A percentile compares a stretch with the other conserved stretches of the same genome.
Evolutionary conservation across 2,888 invertebrate genomes (phyloP).

Genomic region (Melanotus villosus): DNA sequence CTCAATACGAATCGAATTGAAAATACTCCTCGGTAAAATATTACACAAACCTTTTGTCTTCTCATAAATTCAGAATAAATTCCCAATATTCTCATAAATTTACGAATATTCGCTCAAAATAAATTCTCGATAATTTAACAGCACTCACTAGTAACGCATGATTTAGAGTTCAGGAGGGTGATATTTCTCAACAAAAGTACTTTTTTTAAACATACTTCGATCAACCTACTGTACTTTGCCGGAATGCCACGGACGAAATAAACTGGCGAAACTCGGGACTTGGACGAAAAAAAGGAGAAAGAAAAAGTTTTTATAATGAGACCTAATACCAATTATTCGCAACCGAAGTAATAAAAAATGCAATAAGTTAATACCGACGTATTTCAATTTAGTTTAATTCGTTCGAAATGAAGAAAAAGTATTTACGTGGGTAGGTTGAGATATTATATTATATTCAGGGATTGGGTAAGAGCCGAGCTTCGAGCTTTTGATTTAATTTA

Average conservation of each 20-base stretch:
- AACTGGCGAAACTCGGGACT: too few species aligned
- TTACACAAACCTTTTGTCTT: constrained; percentile 18
- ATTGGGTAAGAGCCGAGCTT: constrained; percentile 59
- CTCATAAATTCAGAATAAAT: constrained; percentile 26
- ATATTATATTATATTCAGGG: constrained; percentile 65
- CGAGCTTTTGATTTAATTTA: constrained; percentile 68
- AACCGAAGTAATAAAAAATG: constrained; percentile 56
- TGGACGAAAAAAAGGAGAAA: neutral
- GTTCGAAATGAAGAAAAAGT: constrained; percentile 66
- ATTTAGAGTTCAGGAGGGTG: constrained; percentile 28
- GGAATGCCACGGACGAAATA: too few species aligned
- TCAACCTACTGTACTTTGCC: neutral
- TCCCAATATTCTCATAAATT: constrained; percentile 26
- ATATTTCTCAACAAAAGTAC: constrained; percentile 23
- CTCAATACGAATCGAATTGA: too few species aligned
- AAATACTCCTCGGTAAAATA: too few species aligned
- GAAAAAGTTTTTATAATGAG: constrained; percentile 23
- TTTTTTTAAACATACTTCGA: neutral
- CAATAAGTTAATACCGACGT: constrained; percentile 67
- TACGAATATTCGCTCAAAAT: constrained; percentile 28
- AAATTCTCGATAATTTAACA: constrained; percentile 31
- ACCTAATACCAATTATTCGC: constrained; percentile 56
- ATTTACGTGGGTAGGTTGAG: constrained; percentile 63
- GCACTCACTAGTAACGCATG: constrained; percentile 26
- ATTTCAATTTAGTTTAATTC: constrained; percentile 69